Evolutionary conservation across 2,888 invertebrate genomes (phyloP), one percentile per base, ranked within the genome.

Genomic region (Nomada goodeniana): DNA sequence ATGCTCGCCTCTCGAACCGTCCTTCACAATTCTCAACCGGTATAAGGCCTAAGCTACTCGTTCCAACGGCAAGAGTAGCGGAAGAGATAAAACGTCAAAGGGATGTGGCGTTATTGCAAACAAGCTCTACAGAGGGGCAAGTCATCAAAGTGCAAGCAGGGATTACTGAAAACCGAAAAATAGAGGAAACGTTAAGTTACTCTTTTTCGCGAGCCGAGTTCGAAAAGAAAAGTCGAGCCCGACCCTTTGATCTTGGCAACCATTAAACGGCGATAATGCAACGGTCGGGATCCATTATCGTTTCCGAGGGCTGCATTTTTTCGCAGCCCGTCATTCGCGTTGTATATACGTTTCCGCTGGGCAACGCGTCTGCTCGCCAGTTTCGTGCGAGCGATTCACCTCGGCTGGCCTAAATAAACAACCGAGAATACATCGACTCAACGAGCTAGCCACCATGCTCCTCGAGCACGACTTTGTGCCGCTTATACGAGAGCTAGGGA

Each of bases 341-440:
- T 53, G 73, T 73, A 36, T 36, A 55, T 64, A 57, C 60, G 65
- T 72, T 86, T 75, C 76, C 72, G 63, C 70, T 79, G 36, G 67
- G 75, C 64, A 65, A 50, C 52, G 57, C 13, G 69, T 67, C 50
- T 63, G 74, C 68, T 52, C 71, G 84, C 71, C 60, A 65, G 76
- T 85, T 73, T 61, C 86, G 84, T 86, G 86, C 90, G 87, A 89
- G 87, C 91, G 91, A 92, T 93, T 93, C 93, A 92, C 93, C 93
- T 92, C 93, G 91, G 89, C 89, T 93, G 93, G 92, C 93, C 93
- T 93, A 93, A 93, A 93, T 93, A 93, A 93, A 93, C 93, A 93
- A 93, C 93, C 93, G 92, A 93, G 93, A 93, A 93, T 93, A 93
- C 93, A 93, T 92, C 92, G 93, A 93, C 93, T 92, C 89, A 89